These are phyloP conservation scores for Crotalus horridus DNA, from an alignment of 2,113 vertebrate genomes.

Conservation along the genomic window DNA sequence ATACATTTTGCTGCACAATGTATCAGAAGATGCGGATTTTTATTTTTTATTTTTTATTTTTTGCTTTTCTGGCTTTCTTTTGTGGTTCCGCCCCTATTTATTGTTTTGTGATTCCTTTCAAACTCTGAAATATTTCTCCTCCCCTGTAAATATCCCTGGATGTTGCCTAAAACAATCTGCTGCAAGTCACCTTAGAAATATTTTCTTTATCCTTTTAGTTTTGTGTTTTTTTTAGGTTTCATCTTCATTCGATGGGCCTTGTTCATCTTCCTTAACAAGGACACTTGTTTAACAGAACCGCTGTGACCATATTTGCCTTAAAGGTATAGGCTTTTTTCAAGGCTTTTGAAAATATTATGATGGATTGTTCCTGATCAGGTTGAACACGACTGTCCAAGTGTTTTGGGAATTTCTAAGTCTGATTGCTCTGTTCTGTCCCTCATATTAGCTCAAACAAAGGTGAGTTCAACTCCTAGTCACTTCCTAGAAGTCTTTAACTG, in stretches of 20 bases:
- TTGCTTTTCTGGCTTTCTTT: constrained; percentile 32
- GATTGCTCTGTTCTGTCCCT: background rate
- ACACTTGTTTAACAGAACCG: background rate
- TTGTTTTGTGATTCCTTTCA: constrained; percentile 31
- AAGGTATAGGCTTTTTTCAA: background rate
- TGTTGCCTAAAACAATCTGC: constrained; percentile 33
- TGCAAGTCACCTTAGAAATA: constrained; percentile 18
- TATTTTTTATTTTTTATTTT: background rate
- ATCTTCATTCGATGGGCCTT: background rate
- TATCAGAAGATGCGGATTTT: constrained; percentile 18
- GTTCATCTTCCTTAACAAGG: background rate
- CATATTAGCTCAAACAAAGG: background rate
- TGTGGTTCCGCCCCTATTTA: background rate
- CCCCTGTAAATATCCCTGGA: constrained; percentile 40
- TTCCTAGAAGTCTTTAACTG: background rate
- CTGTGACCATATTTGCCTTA: background rate
- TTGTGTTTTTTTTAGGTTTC: background rate
- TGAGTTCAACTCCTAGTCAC: background rate
- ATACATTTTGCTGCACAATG: constrained; percentile 31
- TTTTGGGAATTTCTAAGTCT: background rate
- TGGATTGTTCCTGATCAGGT: background rate
- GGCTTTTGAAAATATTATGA: background rate
- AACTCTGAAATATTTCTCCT: constrained; percentile 25
- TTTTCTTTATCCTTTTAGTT: background rate
- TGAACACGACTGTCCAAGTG: background rate